Evolutionary conservation across 2,797 vertebrate genomes (phyloP).

Genomic region (Danio choprae): DNA sequence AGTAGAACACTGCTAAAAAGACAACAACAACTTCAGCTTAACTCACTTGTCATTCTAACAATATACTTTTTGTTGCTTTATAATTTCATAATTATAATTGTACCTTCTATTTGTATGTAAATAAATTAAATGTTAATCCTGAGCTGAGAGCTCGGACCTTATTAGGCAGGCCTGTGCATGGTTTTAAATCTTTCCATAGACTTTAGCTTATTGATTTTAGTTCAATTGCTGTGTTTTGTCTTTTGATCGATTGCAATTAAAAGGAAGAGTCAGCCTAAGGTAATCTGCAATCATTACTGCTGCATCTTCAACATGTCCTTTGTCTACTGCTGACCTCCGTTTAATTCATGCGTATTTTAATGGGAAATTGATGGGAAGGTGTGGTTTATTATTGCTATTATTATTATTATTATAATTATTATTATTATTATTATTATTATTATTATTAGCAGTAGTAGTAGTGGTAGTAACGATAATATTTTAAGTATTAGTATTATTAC

Average conservation of each 20-base stretch:
- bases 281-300: not conserved
- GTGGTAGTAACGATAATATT: not conserved
- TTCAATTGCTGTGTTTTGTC: not conserved
- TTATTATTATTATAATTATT: no score
- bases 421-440: no score
- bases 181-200: not conserved
- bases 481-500: not conserved
- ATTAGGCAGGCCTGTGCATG: not conserved
- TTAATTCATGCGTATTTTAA: not conserved
- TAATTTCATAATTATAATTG: not conserved
- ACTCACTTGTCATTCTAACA: not conserved
- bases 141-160: not conserved
- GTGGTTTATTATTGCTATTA: not conserved
- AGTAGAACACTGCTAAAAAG: not conserved
- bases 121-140: not conserved
- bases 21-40: no score
- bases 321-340: not conserved
- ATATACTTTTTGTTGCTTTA: not conserved
- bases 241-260: slow-evolving; percentile 18
- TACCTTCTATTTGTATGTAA: not conserved
- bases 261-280: not conserved
- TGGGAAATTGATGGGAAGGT: not conserved
- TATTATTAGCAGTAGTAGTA: no score
- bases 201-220: slow-evolving; percentile 5
- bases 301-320: not conserved